Percentiles rank a stretch among this genome's conserved stretches.
These are phyloP conservation scores for Tholera decimalis DNA, from an alignment of 2,888 invertebrate genomes.

Conservation along the genomic window DNA sequence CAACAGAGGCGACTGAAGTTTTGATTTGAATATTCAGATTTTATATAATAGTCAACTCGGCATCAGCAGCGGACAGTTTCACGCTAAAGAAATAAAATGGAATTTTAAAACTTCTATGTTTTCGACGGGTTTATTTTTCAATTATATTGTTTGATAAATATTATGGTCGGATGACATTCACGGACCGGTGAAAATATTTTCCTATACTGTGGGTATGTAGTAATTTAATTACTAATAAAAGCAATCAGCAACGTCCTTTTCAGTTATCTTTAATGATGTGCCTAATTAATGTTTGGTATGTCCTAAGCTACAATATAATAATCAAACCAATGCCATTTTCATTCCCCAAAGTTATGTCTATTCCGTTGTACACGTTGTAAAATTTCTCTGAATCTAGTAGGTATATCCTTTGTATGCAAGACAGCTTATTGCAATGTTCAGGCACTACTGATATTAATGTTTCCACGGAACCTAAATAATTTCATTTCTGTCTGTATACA, in stretches of 20 bases:
- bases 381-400: neutral
- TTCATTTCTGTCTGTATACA: too few species aligned
- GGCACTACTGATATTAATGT: neutral
- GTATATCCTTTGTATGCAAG: neutral
- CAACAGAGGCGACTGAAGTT: neutral
- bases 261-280: neutral
- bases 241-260: neutral
- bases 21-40: conserved; percentile 9
- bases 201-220: too few species aligned
- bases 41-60: neutral
- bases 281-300: neutral
- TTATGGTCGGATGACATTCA: too few species aligned
- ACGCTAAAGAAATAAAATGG: neutral
- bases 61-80: neutral
- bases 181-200: too few species aligned
- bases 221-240: neutral
- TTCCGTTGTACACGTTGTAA: neutral
- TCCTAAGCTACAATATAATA: neutral
- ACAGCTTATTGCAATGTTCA: neutral
- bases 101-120: conserved; percentile 1
- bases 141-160: too few species aligned
- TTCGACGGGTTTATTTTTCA: neutral
- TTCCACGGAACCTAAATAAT: neutral
- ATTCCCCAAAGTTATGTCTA: neutral
- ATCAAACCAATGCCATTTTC: neutral